Conservation (phyloP, 2,888 invertebrate genomes). For the Pyrrhia umbra region DNA sequence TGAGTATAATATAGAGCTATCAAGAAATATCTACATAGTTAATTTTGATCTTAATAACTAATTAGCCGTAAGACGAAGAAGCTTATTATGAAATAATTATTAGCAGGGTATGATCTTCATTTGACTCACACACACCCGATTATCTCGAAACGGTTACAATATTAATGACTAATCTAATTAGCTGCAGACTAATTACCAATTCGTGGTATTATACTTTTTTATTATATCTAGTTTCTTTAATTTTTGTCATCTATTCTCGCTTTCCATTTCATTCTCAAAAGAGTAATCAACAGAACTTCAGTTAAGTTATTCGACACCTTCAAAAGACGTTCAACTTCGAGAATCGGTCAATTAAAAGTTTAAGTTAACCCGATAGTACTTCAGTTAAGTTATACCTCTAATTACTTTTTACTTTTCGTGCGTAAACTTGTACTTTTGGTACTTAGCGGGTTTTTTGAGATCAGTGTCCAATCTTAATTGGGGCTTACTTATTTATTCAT, state of each 20-base stretch:
- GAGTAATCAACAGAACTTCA: slow-evolving; percentile 40
- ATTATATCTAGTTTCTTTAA: not conserved
- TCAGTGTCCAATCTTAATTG: not conserved
- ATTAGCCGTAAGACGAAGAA: no score
- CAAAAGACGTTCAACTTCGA: slow-evolving; percentile 34
- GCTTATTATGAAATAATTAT: no score
- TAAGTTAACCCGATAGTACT: slow-evolving; percentile 41
- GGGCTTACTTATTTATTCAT: not conserved
- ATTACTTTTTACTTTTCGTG: slow-evolving; percentile 47
- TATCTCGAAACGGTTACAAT: not conserved
- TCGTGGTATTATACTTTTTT: no score
- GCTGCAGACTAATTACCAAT: not conserved
- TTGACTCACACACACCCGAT: no score
- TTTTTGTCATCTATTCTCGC: not conserved
- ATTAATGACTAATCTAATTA: not conserved
- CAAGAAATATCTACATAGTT: no score
- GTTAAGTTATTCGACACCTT: slow-evolving; percentile 48
- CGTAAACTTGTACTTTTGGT: slow-evolving; percentile 31
- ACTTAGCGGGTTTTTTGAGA: slow-evolving; percentile 10
- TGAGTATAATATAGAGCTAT: no score
- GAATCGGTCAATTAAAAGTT: slow-evolving; percentile 58
- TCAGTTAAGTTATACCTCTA: slow-evolving; percentile 35
- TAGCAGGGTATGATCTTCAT: no score
- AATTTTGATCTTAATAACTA: no score
- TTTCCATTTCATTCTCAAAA: slow-evolving; percentile 27